Percentiles rank a stretch among this genome's conserved stretches.
phyloP scores from a whole-genome alignment of 35 echinoderm and acorn worm genomes.

The Eucidaris tribuloides region DNA sequence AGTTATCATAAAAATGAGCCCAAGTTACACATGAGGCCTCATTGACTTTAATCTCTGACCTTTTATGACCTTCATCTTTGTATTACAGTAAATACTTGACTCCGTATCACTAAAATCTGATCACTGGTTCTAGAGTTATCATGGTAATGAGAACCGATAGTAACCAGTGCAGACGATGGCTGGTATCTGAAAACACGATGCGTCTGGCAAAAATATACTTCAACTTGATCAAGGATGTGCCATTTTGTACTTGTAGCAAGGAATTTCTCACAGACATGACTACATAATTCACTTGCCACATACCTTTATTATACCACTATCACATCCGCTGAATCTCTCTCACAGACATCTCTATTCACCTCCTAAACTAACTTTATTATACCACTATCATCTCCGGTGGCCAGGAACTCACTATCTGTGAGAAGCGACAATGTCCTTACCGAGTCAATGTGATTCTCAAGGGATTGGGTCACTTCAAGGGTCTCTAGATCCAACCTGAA shows the following conservation, averaged over 20 bases:
- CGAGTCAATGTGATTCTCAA: constrained; percentile 61
- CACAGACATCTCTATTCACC: not conserved
- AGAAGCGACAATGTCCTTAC: constrained; percentile 67
- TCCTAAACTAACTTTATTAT: constrained; percentile 46
- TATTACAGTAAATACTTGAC: no score
- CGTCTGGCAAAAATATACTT: not conserved
- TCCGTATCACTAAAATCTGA: no score
- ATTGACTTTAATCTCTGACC: no score
- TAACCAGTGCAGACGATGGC: no score
- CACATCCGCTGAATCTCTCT: not conserved
- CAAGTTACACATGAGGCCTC: no score
- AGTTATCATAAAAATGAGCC: no score
- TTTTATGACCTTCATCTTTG: no score
- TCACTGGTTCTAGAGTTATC: no score
- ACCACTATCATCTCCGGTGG: constrained; percentile 80
- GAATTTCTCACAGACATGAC: not conserved
- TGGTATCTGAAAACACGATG: not conserved
- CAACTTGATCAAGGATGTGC: not conserved
- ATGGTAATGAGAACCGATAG: no score
- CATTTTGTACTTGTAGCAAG: not conserved
- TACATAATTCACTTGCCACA: not conserved
- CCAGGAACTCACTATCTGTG: constrained; percentile 48
- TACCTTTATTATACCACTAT: not conserved
- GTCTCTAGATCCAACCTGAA: constrained; percentile 53
- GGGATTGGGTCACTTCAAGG: not conserved